These are phyloP conservation scores for Stenotaenia linearis DNA, from an alignment of 2,888 invertebrate species.

Conservation along the genomic window DNA sequence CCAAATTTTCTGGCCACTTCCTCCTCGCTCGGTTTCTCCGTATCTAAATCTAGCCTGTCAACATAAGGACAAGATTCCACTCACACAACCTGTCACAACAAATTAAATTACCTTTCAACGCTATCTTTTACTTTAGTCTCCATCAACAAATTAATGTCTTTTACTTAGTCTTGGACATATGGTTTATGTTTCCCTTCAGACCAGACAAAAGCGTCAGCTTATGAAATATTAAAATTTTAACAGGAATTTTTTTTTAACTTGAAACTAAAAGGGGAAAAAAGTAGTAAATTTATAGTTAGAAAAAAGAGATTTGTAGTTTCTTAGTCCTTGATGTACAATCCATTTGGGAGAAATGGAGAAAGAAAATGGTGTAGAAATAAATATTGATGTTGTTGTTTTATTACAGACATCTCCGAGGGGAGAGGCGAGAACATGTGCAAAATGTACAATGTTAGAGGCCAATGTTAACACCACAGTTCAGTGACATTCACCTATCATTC, in stretches of 20 bases:
- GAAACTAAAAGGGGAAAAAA: not conserved
- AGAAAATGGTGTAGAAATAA: not conserved
- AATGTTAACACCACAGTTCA: not conserved
- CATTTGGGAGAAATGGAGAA: not conserved
- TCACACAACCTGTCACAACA: not conserved
- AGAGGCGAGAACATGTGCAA: not conserved
- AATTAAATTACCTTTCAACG: slow-evolving; percentile 9
- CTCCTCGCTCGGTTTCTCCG: slow-evolving; percentile 95
- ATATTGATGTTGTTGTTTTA: not conserved
- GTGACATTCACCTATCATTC: not conserved
- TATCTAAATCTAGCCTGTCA: slow-evolving; percentile 90
- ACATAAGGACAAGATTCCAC: not conserved
- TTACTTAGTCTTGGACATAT: not conserved
- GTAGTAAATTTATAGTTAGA: not conserved
- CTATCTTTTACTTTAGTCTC: not conserved
- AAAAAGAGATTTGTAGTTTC: not conserved
- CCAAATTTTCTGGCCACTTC: slow-evolving; percentile 97
- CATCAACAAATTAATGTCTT: not conserved
- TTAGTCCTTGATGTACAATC: not conserved
- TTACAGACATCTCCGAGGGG: not conserved
- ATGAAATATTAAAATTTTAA: not conserved
- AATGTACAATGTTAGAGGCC: not conserved
- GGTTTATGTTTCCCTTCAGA: not conserved
- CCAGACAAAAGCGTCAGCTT: not conserved
- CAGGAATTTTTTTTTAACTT: not conserved